A percentile compares a stretch with the other conserved stretches of the same genome.
Evolutionary conservation across 2,113 vertebrate species (phyloP).

Genomic region (Hiodon tergisus): DNA sequence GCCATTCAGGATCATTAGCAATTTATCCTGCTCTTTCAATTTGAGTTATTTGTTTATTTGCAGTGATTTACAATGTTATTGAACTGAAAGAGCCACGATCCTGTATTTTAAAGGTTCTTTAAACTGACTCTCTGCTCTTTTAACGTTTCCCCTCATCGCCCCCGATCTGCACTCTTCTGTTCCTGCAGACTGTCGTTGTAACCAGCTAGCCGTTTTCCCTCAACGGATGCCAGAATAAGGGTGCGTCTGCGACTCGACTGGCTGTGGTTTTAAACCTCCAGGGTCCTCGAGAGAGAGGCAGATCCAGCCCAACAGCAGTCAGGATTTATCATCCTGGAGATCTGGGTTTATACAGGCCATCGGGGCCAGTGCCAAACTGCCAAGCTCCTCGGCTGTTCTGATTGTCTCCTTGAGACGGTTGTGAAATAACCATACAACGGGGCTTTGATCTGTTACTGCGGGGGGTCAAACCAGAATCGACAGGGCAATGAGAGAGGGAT

Average conservation of each 20-base stretch:
- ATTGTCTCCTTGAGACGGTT: slow-evolving; percentile 46
- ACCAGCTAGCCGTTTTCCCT: background rate
- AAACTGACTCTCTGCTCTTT: too few species aligned
- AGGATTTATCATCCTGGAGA: slow-evolving; percentile 58
- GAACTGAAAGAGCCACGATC: background rate
- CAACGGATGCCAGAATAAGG: background rate
- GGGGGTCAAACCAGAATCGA: slow-evolving; percentile 68
- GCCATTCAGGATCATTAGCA: too few species aligned
- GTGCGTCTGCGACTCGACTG: background rate
- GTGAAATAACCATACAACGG: slow-evolving; percentile 67
- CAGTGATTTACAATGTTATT: background rate
- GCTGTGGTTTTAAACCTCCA: background rate
- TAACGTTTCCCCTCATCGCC: background rate
- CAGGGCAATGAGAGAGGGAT: slow-evolving; percentile 71
- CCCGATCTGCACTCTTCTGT: background rate
- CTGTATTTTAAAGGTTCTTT: too few species aligned
- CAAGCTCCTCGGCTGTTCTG: slow-evolving; percentile 66
- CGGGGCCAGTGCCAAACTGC: slow-evolving; percentile 57
- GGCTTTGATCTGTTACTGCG: slow-evolving; percentile 71
- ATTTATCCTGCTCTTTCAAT: too few species aligned
- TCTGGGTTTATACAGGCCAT: slow-evolving; percentile 57
- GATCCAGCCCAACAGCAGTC: slow-evolving; percentile 34
- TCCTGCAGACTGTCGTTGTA: background rate
- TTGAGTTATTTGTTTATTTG: too few species aligned
- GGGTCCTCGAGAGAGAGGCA: background rate